Percentiles rank a stretch among this genome's conserved stretches.
Conservation (phyloP, 2,113 vertebrate species). For the Prochilodus magdalenae region DNA sequence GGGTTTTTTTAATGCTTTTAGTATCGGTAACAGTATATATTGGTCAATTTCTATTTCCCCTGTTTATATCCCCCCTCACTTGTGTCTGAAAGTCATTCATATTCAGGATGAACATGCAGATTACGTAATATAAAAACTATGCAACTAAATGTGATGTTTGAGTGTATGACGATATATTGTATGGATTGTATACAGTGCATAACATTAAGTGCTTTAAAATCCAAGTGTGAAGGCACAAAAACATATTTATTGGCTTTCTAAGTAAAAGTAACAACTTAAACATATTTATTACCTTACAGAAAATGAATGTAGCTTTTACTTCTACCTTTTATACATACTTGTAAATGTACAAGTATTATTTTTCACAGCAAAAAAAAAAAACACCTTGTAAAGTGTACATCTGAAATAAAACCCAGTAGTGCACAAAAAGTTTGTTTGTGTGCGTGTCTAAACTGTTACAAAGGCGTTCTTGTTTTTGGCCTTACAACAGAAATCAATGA, state of each 20-base stretch:
- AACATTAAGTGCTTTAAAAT: slow-evolving; percentile 28
- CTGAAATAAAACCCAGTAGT: slow-evolving; percentile 31
- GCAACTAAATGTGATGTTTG: neutral
- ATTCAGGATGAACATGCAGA: neutral
- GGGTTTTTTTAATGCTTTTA: neutral
- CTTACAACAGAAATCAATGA: neutral
- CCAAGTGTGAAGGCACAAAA: slow-evolving; percentile 31
- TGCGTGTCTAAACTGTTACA: neutral
- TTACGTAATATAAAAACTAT: slow-evolving; percentile 24
- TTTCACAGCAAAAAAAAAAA: neutral
- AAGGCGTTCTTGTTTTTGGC: neutral
- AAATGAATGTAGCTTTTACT: slow-evolving; percentile 18
- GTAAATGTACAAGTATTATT: neutral
- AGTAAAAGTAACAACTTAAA: slow-evolving; percentile 20
- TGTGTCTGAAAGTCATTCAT: neutral
- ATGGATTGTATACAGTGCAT: slow-evolving; percentile 18
- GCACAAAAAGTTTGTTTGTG: neutral
- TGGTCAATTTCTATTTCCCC: neutral
- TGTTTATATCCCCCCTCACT: neutral
- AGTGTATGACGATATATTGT: slow-evolving; percentile 1
- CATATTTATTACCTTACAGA: slow-evolving; percentile 42
- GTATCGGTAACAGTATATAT: neutral
- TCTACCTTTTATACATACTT: slow-evolving; percentile 16
- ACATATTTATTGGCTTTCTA: slow-evolving; percentile 39
- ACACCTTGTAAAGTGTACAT: neutral